phyloP scores from a whole-genome alignment of 2,888 invertebrate species.

The Thelaira solivaga region DNA sequence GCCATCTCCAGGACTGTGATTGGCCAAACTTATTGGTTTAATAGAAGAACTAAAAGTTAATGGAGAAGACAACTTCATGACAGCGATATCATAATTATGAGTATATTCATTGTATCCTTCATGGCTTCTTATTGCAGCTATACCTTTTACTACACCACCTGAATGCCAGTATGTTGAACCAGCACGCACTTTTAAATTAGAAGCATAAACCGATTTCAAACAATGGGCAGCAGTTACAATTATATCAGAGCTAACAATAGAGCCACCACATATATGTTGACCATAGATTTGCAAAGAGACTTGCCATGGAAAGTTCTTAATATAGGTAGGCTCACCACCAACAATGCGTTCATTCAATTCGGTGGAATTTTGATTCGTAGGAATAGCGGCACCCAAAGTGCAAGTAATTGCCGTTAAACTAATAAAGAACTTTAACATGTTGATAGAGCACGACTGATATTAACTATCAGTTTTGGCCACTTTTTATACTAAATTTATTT shows the following conservation, averaged over 20 bases:
- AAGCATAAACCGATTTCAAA: slow-evolving; percentile 62
- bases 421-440: slow-evolving; percentile 64
- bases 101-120: slow-evolving; percentile 71
- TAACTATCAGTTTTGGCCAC: no score
- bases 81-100: slow-evolving; percentile 69
- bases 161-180: slow-evolving; percentile 71
- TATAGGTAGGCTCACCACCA: slow-evolving; percentile 75
- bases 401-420: slow-evolving; percentile 64
- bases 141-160: slow-evolving; percentile 67
- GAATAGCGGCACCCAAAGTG: slow-evolving; percentile 66
- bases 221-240: slow-evolving; percentile 78
- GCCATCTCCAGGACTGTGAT: background rate
- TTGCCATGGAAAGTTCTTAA: slow-evolving; percentile 77
- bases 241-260: slow-evolving; percentile 70
- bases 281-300: slow-evolving; percentile 74
- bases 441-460: background rate
- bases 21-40: background rate
- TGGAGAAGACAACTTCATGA: slow-evolving; percentile 74
- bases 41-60: background rate
- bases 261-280: slow-evolving; percentile 77
- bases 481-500: no score
- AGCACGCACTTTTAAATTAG: slow-evolving; percentile 69
- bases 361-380: no score
- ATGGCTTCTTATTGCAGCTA: slow-evolving; percentile 68
- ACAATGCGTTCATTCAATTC: slow-evolving; percentile 70